Evolutionary conservation across 1,140 invertebrate genomes (phyloP), one percentile per base, ranked within the genome.

Genomic region (Heliconius hewitsoni): DNA sequence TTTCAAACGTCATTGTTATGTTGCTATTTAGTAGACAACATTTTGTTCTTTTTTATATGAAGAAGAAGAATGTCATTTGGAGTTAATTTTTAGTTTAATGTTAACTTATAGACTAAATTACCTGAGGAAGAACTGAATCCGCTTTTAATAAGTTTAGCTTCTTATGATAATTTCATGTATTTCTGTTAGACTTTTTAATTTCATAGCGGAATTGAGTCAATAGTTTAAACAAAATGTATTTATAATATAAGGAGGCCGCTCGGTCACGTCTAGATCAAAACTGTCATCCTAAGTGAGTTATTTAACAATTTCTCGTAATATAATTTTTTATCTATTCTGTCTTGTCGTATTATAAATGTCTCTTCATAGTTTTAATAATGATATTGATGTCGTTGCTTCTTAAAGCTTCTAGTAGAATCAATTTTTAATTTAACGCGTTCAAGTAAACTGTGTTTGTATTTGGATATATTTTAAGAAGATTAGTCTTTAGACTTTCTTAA

Each of bases 241-340:
- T 11, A 46, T 13, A 46, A 13, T 46, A 46, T n/a, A 8, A 77
- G 42, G 70, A 8, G 66, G 18, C 30, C 23, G 16, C 27, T 76
- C 75, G 57, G 19, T 37, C 57, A 39, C 75, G 75, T n/a, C 75
- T 76, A 60, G 74, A 37, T n/a, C 42, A 13, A 11, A 3, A 60
- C 19, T 60, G 66, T 60, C 75, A 39, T 77, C 66, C 66, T 52
- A 18, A 8, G 57, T 71, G 23, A 76, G 42, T 27, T 71, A 42
- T 76, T 71, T 23, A 19, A 37, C 34, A 8, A 37, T 37, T 5
- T 37, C 6, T 37, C 6, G 8, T 37, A 37, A 6, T 37, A 37
- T 37, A 37, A 6, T 37, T 37, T 6, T 55, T 57, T 27, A 8
- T 8, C 9, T 23, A 57, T 57, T 57, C 19, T 57, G 3, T 23